These are phyloP conservation scores for Thamnophis sirtalis DNA, from an alignment of 2,113 vertebrate species.

Conservation along the genomic window DNA sequence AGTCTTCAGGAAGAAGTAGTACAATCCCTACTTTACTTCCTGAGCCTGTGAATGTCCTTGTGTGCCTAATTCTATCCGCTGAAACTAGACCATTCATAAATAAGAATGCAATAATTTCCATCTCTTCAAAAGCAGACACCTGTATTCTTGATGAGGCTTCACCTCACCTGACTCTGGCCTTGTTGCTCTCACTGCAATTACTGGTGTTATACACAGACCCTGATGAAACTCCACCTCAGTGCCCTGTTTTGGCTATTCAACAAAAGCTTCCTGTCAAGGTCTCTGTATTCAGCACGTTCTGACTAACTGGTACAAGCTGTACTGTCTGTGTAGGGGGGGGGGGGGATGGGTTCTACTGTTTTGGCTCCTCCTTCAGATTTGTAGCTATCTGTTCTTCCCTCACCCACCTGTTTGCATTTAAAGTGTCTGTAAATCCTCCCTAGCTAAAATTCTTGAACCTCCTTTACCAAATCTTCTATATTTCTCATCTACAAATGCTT, in stretches of 20 bases:
- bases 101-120: not conserved
- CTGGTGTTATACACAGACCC: not conserved
- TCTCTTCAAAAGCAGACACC: not conserved
- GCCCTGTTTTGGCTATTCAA: not conserved
- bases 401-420: not conserved
- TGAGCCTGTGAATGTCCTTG: not conserved
- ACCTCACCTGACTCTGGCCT: not conserved
- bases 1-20: not conserved
- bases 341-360: not conserved
- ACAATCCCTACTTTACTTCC: not conserved
- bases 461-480: not conserved
- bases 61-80: not conserved
- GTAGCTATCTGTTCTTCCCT: too few species aligned
- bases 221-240: not conserved
- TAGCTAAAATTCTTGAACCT: not conserved
- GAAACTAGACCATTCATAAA: not conserved
- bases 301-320: slow-evolving; percentile 11
- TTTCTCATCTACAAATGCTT: not conserved
- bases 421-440: not conserved
- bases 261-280: not conserved
- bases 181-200: not conserved
- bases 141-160: not conserved
- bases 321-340: not conserved
- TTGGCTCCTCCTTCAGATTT: not conserved
- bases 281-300: not conserved